phyloP scores from a whole-genome alignment of 1,140 invertebrate genomes.

The Aphidius gifuensis region DNA sequence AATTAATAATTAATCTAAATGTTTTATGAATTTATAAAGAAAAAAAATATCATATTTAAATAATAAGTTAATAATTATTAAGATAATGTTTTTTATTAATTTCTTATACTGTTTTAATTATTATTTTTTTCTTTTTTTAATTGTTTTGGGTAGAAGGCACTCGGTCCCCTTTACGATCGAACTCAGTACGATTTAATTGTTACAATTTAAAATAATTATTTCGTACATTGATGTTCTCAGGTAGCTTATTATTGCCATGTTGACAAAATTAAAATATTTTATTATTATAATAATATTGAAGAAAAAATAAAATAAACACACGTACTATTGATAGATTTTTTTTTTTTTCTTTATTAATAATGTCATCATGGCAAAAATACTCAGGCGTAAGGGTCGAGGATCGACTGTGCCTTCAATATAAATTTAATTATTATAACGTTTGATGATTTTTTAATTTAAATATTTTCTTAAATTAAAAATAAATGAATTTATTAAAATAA shows the following conservation, averaged over 20 bases:
- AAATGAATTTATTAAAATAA: constrained; percentile 29
- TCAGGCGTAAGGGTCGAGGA: constrained; percentile 55
- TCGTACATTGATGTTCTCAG: constrained; percentile 47
- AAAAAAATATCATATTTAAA: too few species aligned
- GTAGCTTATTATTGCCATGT: constrained; percentile 51
- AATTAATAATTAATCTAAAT: constrained; percentile 21
- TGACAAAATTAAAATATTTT: constrained; percentile 35
- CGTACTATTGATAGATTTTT: not conserved
- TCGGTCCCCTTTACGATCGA: constrained; percentile 55
- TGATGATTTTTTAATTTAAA: constrained; percentile 35
- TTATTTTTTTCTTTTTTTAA: constrained; percentile 11
- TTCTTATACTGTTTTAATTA: constrained; percentile 1
- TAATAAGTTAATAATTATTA: constrained; percentile 2
- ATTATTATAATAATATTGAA: constrained; percentile 13
- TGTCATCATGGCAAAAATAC: constrained; percentile 48
- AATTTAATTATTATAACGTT: not conserved
- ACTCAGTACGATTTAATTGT: constrained; percentile 49
- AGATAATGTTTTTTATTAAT: constrained; percentile 28
- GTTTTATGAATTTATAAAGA: too few species aligned
- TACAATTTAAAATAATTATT: constrained; percentile 40
- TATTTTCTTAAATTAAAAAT: constrained; percentile 5
- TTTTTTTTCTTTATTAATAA: constrained; percentile 11
- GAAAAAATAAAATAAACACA: too few species aligned
- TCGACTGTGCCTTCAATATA: constrained; percentile 50
- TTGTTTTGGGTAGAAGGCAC: constrained; percentile 44